A percentile compares a stretch with the other conserved stretches of the same genome.
phyloP scores from a whole-genome alignment of 2,113 vertebrate species.

The Thermophis baileyi region DNA sequence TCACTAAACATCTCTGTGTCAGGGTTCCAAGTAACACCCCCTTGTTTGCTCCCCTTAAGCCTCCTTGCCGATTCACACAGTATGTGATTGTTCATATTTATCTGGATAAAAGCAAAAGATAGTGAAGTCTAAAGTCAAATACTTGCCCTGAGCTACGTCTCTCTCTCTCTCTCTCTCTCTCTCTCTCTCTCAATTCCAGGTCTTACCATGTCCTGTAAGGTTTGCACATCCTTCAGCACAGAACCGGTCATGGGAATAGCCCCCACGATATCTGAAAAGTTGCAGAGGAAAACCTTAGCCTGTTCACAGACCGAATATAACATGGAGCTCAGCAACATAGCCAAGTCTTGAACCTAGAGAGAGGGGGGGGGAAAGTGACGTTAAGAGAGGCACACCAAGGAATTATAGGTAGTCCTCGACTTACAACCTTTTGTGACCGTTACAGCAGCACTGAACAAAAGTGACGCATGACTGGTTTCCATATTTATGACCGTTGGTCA shows the following conservation, averaged over 20 bases:
- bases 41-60: background rate
- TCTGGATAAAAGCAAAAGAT: background rate
- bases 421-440: too few species aligned
- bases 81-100: background rate
- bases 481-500: background rate
- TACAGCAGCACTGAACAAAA: background rate
- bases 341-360: conserved; percentile 61
- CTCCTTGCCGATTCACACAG: background rate
- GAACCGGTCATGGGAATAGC: conserved; percentile 56
- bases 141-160: too few species aligned
- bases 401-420: too few species aligned
- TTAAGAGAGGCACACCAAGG: background rate
- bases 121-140: background rate
- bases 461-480: background rate
- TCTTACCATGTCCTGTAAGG: conserved; percentile 66
- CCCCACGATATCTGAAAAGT: background rate
- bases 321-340: conserved; percentile 72
- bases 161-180: too few species aligned
- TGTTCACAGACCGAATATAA: conserved; percentile 70
- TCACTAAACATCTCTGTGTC: background rate
- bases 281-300: conserved; percentile 43
- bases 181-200: background rate
- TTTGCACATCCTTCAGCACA: conserved; percentile 73
- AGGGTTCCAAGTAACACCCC: too few species aligned
- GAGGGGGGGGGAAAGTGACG: background rate